Conservation (phyloP, 2,888 invertebrate species). For the Tinea semifulvella region DNA sequence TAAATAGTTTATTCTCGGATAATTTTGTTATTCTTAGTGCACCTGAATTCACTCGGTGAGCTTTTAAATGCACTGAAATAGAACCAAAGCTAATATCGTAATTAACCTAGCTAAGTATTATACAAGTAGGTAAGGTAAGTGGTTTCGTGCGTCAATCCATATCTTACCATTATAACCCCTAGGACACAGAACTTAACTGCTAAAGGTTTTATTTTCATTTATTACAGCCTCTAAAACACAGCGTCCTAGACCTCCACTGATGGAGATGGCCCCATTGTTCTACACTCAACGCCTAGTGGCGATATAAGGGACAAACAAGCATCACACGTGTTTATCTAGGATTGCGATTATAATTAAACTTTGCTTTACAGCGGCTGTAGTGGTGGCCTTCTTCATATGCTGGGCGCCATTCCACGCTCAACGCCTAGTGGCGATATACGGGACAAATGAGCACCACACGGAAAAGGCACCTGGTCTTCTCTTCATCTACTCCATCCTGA, state of each 20-base stretch:
- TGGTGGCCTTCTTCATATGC: constrained; percentile 89
- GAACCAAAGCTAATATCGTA: no score
- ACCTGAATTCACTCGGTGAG: not conserved
- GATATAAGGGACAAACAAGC: constrained; percentile 70
- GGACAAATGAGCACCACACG: constrained; percentile 53
- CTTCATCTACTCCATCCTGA: constrained; percentile 73
- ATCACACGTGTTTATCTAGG: no score
- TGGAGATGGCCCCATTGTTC: no score
- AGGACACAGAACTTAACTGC: no score
- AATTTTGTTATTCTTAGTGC: constrained; percentile 1
- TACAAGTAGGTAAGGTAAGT: no score
- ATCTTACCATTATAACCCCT: no score
- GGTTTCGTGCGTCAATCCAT: no score
- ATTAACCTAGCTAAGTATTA: no score
- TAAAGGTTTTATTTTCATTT: no score
- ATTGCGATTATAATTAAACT: not conserved
- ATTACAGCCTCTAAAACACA: no score
- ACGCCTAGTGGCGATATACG: constrained; percentile 81
- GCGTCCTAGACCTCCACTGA: no score
- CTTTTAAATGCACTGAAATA: not conserved
- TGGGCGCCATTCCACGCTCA: constrained; percentile 96
- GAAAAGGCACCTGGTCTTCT: constrained; percentile 52
- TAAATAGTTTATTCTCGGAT: constrained; percentile 3
- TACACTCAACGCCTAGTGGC: constrained; percentile 90
- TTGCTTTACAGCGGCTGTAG: constrained; percentile 78